Base-by-base conservation (phyloP, 2,888 invertebrate genomes). In the Drosophila atripex region DNA sequence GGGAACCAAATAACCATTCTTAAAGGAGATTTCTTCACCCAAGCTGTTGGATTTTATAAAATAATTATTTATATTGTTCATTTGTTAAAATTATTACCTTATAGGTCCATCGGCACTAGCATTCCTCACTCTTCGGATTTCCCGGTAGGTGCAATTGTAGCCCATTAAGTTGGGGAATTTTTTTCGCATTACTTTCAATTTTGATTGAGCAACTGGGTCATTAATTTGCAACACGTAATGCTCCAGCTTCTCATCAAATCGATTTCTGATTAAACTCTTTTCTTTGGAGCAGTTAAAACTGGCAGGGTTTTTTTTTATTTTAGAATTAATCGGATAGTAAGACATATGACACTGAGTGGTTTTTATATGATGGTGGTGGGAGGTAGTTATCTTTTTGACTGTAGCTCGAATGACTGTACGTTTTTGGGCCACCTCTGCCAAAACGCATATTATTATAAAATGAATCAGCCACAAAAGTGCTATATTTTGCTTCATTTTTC, bases 131-230 rank as follows among this genome's bases (percentile, higher is more conserved):
- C 56, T 43, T 30, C 6, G 6, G 5, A 63, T 51, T 11, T 30
- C 28, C 0, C 21, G 38, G 12, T 47, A 63, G 2, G 28, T 57
- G 38, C 63, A 63, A 21, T 28, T 45, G 18, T 45, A 63, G 1
- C 14, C 32, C 7, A 43, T 3, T 3, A n/a, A 11, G 12, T n/a
- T 30, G 1, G 12, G 16, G 4, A n/a, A 38, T 2, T 46, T 6
- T 3, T 47, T n/a, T 1, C n/a, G 5, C 46, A 30, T 12, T 11
- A 6, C 9, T 14, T 12, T 28, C 1, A 11, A 59, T 53, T 3
- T 21, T 18, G 41, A 69, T 76, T 32, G 75, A 46, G 16, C 30
- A n/a, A 39, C 57, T n/a, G 71, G 60, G 16, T 76, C 64, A 3
- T 5, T 30, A 0, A 76, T 50, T 5, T 58, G 47, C 11, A 77